phyloP scores from a whole-genome alignment of 2,113 vertebrate species.

The Vombatus ursinus region DNA sequence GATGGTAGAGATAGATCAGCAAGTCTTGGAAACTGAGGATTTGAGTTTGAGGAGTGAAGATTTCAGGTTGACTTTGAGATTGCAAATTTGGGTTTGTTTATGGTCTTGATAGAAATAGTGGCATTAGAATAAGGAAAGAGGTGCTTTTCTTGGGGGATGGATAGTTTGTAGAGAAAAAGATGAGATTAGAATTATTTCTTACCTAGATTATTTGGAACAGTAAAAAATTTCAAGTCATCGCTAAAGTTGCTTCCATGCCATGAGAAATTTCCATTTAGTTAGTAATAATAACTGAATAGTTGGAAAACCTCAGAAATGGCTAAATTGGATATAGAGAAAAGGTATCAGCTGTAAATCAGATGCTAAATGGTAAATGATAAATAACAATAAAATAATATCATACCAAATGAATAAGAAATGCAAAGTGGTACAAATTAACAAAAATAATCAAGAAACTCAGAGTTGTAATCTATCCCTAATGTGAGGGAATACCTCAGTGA shows the following conservation, averaged over 20 bases:
- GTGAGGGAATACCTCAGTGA: background rate
- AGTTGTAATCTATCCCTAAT: conserved; percentile 28
- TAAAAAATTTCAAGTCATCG: conserved; percentile 19
- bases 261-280: background rate
- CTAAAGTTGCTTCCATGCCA: background rate
- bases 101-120: background rate
- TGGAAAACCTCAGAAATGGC: background rate
- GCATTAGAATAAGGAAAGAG: conserved; percentile 35
- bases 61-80: background rate
- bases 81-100: background rate
- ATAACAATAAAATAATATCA: conserved; percentile 27
- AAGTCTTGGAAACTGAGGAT: background rate
- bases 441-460: conserved; percentile 11
- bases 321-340: background rate
- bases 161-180: conserved; percentile 47
- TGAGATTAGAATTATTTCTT: conserved; percentile 41
- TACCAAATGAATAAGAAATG: background rate
- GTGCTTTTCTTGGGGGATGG: background rate
- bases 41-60: background rate
- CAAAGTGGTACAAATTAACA: background rate
- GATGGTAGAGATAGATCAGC: background rate
- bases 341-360: conserved; percentile 1
- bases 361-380: background rate
- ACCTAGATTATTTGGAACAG: conserved; percentile 41
- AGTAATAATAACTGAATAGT: background rate